These are phyloP conservation scores for Drosophila suzukii DNA, from an alignment of 1,140 invertebrate genomes.

Conservation along the genomic window DNA sequence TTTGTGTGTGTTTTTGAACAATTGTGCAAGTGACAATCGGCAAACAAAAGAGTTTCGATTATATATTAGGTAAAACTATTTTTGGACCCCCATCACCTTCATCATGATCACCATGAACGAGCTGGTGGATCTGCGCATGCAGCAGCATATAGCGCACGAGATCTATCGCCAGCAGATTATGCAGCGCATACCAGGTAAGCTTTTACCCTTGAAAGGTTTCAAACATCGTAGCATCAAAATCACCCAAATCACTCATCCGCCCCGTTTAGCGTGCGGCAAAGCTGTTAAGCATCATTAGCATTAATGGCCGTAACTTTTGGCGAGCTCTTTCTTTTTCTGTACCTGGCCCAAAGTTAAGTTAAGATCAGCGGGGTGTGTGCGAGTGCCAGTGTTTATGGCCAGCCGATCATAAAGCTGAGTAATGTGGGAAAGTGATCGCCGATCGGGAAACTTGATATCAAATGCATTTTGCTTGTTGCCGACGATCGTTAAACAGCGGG, in stretches of 20 bases:
- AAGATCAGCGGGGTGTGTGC: slow-evolving; percentile 28
- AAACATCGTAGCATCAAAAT: no score
- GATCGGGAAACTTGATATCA: slow-evolving; percentile 35
- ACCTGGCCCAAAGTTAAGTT: neutral
- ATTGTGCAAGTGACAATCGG: slow-evolving; percentile 71
- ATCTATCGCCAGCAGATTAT: slow-evolving; percentile 84
- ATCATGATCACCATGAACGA: slow-evolving; percentile 83
- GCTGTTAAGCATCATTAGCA: slow-evolving; percentile 71
- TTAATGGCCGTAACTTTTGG: slow-evolving; percentile 53
- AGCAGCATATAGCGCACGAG: slow-evolving; percentile 84
- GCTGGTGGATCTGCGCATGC: slow-evolving; percentile 82
- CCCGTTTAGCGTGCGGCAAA: slow-evolving; percentile 18
- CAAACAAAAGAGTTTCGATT: neutral
- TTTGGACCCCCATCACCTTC: neutral
- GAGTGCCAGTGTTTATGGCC: slow-evolving; percentile 46
- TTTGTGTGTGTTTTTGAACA: slow-evolving; percentile 40
- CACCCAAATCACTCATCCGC: slow-evolving; percentile 40
- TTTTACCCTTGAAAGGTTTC: neutral
- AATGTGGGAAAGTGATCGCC: slow-evolving; percentile 69
- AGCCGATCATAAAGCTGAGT: slow-evolving; percentile 61
- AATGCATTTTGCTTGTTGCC: slow-evolving; percentile 45
- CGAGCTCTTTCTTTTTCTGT: slow-evolving; percentile 8
- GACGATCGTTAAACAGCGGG: slow-evolving; percentile 47
- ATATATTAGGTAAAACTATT: neutral
- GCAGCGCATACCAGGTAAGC: slow-evolving; percentile 84